Evolutionary conservation across 1,140 invertebrate genomes (phyloP).

Genomic region (Stenopsyche tienmushanensis): DNA sequence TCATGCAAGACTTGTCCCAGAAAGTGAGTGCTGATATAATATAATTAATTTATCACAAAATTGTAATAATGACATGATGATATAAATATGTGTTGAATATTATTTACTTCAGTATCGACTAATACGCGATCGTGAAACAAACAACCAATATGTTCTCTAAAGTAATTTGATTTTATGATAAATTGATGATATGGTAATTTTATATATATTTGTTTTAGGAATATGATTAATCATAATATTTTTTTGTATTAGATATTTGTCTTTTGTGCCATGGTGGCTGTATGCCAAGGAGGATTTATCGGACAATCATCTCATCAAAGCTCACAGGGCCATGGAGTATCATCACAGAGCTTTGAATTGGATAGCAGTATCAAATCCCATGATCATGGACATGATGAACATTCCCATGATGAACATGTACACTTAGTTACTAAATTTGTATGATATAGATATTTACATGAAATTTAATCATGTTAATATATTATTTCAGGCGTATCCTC

Average conservation of each 20-base stretch:
- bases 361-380: conserved; percentile 8
- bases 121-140: too few relatives aligned
- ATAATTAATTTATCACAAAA: too few relatives aligned
- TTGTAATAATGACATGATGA: too few relatives aligned
- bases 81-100: too few relatives aligned
- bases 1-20: too few relatives aligned
- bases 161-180: neutral
- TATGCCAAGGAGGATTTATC: conserved; percentile 6
- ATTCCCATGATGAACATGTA: conserved; percentile 15
- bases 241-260: conserved; percentile 2
- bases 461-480: conserved; percentile 1
- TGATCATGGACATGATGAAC: neutral
- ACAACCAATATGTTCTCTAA: conserved; percentile 22
- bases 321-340: conserved; percentile 18
- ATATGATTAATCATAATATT: neutral
- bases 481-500: conserved; percentile 13
- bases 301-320: conserved; percentile 3
- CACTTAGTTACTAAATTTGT: neutral
- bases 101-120: neutral
- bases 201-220: too few relatives aligned
- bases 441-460: neutral
- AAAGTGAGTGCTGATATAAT: too few relatives aligned
- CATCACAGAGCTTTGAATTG: conserved; percentile 9
- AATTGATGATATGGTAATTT: neutral
- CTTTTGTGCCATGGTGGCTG: neutral